Percentiles rank a stretch among this genome's conserved stretches.
phyloP scores from a whole-genome alignment of 2,797 vertebrate species.

The Chiroxiphia lanceolata region DNA sequence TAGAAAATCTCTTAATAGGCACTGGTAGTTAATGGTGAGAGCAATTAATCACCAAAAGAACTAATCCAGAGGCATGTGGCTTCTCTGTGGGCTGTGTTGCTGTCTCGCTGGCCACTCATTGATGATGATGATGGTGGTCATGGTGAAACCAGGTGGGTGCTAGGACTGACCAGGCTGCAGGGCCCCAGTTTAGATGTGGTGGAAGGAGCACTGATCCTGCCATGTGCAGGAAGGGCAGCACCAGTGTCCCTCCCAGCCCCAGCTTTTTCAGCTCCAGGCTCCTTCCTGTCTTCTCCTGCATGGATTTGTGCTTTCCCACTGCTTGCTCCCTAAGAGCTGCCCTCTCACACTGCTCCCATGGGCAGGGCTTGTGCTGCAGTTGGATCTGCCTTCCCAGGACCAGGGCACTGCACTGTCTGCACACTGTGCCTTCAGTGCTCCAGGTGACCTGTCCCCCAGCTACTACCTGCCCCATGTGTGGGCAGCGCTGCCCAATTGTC shows the following conservation, averaged over 20 bases:
- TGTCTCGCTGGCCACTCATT: rapidly evolving
- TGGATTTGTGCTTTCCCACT: neutral
- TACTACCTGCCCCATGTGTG: neutral
- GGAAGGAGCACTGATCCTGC: neutral
- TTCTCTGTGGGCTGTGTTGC: neutral
- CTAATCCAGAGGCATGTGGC: rapidly evolving
- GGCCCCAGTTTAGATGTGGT: rapidly evolving
- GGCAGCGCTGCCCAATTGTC: neutral
- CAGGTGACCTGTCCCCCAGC: neutral
- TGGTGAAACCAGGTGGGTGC: neutral
- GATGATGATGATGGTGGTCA: neutral
- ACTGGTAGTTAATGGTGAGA: neutral
- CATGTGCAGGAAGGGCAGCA: neutral
- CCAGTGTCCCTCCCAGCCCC: neutral
- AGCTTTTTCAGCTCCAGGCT: neutral
- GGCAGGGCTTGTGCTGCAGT: neutral
- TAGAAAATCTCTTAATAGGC: slow-evolving; percentile 5
- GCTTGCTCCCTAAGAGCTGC: neutral
- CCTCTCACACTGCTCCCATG: rapidly evolving
- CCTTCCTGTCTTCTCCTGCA: neutral
- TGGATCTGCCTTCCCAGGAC: neutral
- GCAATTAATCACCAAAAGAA: neutral
- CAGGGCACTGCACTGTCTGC: neutral
- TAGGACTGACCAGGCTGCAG: neutral
- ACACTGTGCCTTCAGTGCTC: neutral